Conservation (phyloP, 1,140 invertebrate genomes). For the Idris sp. region DNA sequence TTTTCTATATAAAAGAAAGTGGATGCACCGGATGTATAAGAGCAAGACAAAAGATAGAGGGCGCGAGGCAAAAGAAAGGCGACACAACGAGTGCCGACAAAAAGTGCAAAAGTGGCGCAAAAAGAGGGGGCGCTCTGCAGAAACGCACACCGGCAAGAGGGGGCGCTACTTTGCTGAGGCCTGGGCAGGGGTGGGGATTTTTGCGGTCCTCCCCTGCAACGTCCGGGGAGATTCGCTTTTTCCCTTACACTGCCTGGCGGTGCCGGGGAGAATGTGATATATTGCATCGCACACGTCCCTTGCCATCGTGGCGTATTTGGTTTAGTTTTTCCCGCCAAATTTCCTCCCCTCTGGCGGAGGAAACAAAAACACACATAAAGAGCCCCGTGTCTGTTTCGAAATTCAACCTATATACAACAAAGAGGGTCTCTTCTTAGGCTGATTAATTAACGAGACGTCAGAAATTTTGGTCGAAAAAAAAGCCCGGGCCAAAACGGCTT, state of each 20-base stretch:
- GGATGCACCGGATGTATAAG: slow-evolving; percentile 54
- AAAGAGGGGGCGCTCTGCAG: slow-evolving; percentile 53
- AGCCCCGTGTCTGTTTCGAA: slow-evolving; percentile 50
- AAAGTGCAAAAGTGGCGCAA: slow-evolving; percentile 62
- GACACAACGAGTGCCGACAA: slow-evolving; percentile 30
- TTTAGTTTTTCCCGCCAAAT: slow-evolving; percentile 78
- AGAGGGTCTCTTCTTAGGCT: slow-evolving; percentile 67
- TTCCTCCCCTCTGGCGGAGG: slow-evolving; percentile 55
- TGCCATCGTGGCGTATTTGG: slow-evolving; percentile 71
- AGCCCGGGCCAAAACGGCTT: slow-evolving; percentile 11
- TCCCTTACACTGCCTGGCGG: slow-evolving; percentile 56
- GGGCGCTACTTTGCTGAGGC: slow-evolving; percentile 40
- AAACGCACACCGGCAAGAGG: slow-evolving; percentile 24
- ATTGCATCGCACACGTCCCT: slow-evolving; percentile 71
- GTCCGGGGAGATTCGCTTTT: slow-evolving; percentile 60
- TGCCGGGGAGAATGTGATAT: slow-evolving; percentile 72
- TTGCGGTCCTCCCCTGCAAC: slow-evolving; percentile 61
- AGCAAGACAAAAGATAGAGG: slow-evolving; percentile 49
- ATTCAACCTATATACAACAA: slow-evolving; percentile 60
- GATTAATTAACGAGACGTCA: slow-evolving; percentile 72
- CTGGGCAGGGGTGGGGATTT: slow-evolving; percentile 43
- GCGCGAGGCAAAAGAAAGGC: slow-evolving; percentile 40
- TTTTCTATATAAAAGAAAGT: slow-evolving; percentile 46
- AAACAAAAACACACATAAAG: slow-evolving; percentile 22
- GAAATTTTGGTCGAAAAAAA: slow-evolving; percentile 14